Conservation (phyloP, 92 coral and sea anemone genomes). For the Ricordea florida region DNA sequence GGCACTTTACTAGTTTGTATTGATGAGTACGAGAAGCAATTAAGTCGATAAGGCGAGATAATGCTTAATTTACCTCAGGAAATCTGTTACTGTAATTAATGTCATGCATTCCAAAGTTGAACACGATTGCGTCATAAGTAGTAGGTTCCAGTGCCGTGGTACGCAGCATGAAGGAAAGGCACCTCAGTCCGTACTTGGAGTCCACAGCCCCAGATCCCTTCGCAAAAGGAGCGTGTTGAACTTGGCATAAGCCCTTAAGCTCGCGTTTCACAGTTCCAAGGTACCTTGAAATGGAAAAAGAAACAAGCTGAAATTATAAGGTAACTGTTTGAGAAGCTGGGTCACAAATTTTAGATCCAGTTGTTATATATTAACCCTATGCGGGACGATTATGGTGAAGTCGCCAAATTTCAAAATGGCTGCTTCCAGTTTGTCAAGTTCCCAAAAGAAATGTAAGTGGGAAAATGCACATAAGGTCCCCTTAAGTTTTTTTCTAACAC, state of each 20-base stretch:
- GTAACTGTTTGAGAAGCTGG: background rate
- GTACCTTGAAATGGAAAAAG: conserved; percentile 48
- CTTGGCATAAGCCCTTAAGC: conserved; percentile 77
- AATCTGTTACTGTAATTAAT: conserved; percentile 75
- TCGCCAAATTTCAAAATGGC: too few species aligned
- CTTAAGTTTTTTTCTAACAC: too few species aligned
- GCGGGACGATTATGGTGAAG: too few species aligned
- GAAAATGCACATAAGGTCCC: too few species aligned
- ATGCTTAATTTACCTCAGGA: conserved; percentile 62
- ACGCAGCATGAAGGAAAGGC: conserved; percentile 79
- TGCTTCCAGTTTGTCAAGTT: too few species aligned
- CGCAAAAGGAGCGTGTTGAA: conserved; percentile 90
- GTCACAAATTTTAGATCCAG: background rate
- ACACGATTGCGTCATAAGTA: conserved; percentile 80
- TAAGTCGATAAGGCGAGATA: background rate
- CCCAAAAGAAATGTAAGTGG: too few species aligned
- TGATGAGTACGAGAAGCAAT: too few species aligned
- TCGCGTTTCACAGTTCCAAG: conserved; percentile 44
- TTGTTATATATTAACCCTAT: too few species aligned
- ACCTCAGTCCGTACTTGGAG: conserved; percentile 75
- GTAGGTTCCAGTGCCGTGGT: conserved; percentile 80
- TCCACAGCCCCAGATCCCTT: conserved; percentile 88
- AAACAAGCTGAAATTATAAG: too few species aligned
- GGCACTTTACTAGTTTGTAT: too few species aligned
- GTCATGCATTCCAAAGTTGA: conserved; percentile 95